A percentile compares a stretch with the other conserved stretches of the same genome.
Conservation (phyloP, 2,797 vertebrate species). For the Poecilia gillii region DNA sequence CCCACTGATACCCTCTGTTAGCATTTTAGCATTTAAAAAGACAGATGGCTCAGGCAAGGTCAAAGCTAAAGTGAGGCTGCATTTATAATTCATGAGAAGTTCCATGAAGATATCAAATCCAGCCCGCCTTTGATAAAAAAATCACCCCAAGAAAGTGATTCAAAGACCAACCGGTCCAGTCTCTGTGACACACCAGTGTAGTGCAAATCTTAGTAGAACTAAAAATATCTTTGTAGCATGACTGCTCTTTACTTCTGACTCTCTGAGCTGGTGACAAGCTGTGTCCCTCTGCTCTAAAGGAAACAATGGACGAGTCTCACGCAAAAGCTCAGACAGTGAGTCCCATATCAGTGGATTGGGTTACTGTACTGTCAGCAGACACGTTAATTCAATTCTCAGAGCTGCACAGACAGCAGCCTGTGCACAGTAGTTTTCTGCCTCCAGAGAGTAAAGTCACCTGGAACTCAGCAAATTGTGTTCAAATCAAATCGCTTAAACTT, state of each 20-base stretch:
- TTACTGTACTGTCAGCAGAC: slow-evolving; percentile 76
- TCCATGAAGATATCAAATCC: slow-evolving; percentile 69
- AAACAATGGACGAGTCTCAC: slow-evolving; percentile 45
- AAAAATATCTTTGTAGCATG: slow-evolving; percentile 51
- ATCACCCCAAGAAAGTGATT: slow-evolving; percentile 52
- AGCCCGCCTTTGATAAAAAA: slow-evolving; percentile 53
- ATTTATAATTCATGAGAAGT: slow-evolving; percentile 78
- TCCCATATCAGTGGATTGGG: slow-evolving; percentile 58
- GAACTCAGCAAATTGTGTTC: slow-evolving; percentile 39
- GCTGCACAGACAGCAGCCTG: slow-evolving; percentile 55
- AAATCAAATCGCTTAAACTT: slow-evolving; percentile 43
- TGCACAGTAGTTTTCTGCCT: slow-evolving; percentile 29
- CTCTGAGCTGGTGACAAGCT: slow-evolving; percentile 31
- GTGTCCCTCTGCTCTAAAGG: slow-evolving; percentile 24
- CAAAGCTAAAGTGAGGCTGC: slow-evolving; percentile 60
- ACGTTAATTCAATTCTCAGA: slow-evolving; percentile 52
- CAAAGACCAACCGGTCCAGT: slow-evolving; percentile 37
- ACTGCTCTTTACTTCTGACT: slow-evolving; percentile 25
- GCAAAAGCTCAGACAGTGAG: slow-evolving; percentile 52
- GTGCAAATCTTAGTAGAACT: slow-evolving; percentile 41
- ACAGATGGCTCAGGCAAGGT: slow-evolving; percentile 71
- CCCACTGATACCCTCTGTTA: slow-evolving; percentile 38
- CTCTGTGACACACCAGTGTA: slow-evolving; percentile 49
- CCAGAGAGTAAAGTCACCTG: slow-evolving; percentile 55
- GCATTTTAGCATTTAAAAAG: slow-evolving; percentile 59